A percentile compares a stretch with the other conserved stretches of the same genome.
Conservation (phyloP, 2,888 invertebrate genomes). For the Drosophila dives region DNA sequence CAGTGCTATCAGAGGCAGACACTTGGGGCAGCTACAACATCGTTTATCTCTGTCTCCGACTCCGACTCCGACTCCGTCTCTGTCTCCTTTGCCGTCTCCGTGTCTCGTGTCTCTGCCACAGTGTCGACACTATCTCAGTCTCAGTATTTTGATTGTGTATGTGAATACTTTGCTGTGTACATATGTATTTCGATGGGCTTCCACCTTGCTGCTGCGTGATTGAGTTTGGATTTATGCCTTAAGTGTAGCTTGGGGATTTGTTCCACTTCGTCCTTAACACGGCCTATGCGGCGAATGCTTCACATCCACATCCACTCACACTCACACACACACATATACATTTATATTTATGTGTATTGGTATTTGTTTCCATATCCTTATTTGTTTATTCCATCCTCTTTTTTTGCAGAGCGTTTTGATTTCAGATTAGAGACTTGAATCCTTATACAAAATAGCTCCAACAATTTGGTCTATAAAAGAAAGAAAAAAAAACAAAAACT, state of each 20-base stretch:
- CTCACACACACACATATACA: neutral
- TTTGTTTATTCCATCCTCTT: constrained; percentile 31
- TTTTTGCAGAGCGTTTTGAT: constrained; percentile 50
- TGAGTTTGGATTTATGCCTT: constrained; percentile 78
- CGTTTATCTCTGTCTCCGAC: constrained; percentile 58
- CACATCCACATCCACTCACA: neutral
- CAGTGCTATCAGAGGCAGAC: constrained; percentile 54
- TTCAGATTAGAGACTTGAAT: constrained; percentile 49
- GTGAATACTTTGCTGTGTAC: constrained; percentile 1
- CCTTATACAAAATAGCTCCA: constrained; percentile 32
- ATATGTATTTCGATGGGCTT: constrained; percentile 9
- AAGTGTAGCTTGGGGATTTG: constrained; percentile 75
- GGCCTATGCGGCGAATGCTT: constrained; percentile 53
- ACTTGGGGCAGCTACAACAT: constrained; percentile 50
- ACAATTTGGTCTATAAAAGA: constrained; percentile 34
- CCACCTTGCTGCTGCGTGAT: constrained; percentile 59
- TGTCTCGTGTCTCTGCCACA: constrained; percentile 2
- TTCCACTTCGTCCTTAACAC: constrained; percentile 27
- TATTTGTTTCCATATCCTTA: constrained; percentile 32
- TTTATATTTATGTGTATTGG: neutral
- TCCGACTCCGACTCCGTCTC: neutral
- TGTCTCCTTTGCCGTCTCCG: constrained; percentile 22
- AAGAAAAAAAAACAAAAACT: constrained; percentile 17
- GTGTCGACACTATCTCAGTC: constrained; percentile 8
- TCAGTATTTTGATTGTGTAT: constrained; percentile 10